Conservation (phyloP, 1,140 invertebrate genomes). For the Eubasilissa regina region DNA sequence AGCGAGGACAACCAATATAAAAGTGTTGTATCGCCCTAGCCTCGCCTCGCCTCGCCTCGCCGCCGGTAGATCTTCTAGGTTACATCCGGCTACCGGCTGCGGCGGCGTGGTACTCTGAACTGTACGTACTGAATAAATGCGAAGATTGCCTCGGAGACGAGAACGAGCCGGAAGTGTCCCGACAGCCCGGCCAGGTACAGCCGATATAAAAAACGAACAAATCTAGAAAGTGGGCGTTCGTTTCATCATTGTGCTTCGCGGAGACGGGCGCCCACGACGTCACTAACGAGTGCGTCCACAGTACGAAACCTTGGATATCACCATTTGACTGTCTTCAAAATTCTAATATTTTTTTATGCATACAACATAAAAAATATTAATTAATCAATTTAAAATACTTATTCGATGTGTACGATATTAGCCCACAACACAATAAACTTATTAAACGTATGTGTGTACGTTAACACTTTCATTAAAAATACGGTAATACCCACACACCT, state of each 20-base stretch:
- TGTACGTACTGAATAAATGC: conserved; percentile 4
- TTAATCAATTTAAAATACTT: too few species aligned
- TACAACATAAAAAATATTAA: too few species aligned
- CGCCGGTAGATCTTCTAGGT: conserved; percentile 7
- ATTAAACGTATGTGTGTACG: too few species aligned
- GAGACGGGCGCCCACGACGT: background rate
- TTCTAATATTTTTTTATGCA: too few species aligned
- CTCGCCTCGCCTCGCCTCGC: conserved; percentile 4
- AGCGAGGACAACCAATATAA: conserved; percentile 1
- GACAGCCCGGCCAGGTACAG: background rate
- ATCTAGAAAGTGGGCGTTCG: conserved; percentile 44
- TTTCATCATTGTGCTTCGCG: conserved; percentile 21
- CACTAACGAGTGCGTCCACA: background rate
- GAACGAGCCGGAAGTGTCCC: conserved; percentile 20
- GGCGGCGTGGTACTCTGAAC: conserved; percentile 15
- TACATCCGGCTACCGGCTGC: background rate
- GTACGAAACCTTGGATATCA: too few species aligned
- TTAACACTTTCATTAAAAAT: too few species aligned
- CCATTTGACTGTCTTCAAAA: too few species aligned
- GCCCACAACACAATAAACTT: too few species aligned
- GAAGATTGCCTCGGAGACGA: conserved; percentile 28
- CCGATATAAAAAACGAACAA: background rate
- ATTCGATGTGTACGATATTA: too few species aligned
- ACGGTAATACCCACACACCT: too few species aligned
- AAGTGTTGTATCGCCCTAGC: too few species aligned